These are phyloP conservation scores for Caenorhabditis angaria DNA, from an alignment of 2,888 invertebrate species.

Conservation along the genomic window DNA sequence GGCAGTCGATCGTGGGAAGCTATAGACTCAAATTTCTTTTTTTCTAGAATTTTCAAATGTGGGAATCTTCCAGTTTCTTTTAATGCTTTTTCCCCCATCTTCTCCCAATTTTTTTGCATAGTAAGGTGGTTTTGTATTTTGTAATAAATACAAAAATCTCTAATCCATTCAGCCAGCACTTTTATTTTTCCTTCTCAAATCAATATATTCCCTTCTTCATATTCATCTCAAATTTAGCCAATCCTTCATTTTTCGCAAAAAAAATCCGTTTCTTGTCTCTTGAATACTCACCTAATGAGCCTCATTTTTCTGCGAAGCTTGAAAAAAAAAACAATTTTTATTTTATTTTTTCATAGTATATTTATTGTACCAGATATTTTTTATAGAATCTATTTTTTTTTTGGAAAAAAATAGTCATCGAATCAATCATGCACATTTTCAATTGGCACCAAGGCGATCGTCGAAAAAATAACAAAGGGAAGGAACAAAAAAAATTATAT, in stretches of 20 bases:
- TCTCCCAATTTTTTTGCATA: too few species aligned
- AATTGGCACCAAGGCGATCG: slow-evolving; percentile 44
- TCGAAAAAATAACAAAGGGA: slow-evolving; percentile 12
- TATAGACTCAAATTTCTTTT: slow-evolving; percentile 3
- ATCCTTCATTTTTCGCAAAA: neutral
- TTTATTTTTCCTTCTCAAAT: neutral
- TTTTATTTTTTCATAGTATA: neutral
- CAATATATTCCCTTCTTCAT: too few species aligned
- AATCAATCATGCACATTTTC: slow-evolving; percentile 50
- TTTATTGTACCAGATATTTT: neutral
- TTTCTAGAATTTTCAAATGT: neutral
- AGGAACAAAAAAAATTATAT: slow-evolving; percentile 25
- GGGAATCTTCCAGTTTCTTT: neutral
- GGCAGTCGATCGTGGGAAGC: neutral
- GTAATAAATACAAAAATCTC: neutral
- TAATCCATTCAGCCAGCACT: neutral
- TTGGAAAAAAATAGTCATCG: slow-evolving; percentile 5
- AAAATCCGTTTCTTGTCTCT: neutral
- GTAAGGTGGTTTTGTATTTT: too few species aligned
- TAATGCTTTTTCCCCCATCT: too few species aligned
- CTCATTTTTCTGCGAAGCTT: neutral
- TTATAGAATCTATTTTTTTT: neutral
- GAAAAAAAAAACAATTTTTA: neutral
- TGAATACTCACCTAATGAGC: slow-evolving; percentile 10
- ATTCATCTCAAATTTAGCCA: slow-evolving; percentile 4